These are phyloP conservation scores for Polymixis flavicincta DNA, from an alignment of 2,888 invertebrate species.

Conservation along the genomic window DNA sequence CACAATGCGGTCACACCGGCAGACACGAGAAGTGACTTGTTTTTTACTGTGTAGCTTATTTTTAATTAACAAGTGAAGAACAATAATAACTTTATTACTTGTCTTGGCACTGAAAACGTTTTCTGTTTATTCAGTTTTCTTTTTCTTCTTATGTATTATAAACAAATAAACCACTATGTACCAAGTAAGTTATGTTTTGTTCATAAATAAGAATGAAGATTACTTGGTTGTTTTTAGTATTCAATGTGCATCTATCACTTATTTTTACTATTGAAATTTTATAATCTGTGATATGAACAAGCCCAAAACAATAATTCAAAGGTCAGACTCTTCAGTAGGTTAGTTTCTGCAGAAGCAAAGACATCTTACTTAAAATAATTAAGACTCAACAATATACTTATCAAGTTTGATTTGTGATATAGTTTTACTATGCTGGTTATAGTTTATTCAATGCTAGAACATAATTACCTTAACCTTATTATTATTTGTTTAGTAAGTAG, in stretches of 20 bases:
- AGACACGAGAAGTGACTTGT: background rate
- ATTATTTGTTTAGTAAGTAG: no score
- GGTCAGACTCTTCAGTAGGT: no score
- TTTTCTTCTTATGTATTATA: no score
- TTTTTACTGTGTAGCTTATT: background rate
- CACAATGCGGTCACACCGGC: background rate
- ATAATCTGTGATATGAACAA: no score
- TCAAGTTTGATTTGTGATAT: background rate
- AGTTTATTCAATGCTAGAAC: background rate
- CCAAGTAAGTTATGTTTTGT: background rate
- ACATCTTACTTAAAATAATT: background rate
- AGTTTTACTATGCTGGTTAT: background rate
- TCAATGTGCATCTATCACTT: background rate
- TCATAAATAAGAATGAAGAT: no score
- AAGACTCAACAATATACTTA: background rate
- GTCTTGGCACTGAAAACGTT: background rate
- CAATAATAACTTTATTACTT: background rate
- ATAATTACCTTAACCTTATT: no score
- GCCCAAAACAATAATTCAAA: no score
- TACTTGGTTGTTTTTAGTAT: background rate
- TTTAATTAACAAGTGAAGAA: background rate
- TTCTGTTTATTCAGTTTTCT: conserved; percentile 9
- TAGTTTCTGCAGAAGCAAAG: background rate
- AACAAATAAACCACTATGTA: no score
- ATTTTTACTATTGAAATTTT: background rate